These are phyloP conservation scores for Mycogona germanica DNA, from an alignment of 2,888 invertebrate species.

Conservation along the genomic window DNA sequence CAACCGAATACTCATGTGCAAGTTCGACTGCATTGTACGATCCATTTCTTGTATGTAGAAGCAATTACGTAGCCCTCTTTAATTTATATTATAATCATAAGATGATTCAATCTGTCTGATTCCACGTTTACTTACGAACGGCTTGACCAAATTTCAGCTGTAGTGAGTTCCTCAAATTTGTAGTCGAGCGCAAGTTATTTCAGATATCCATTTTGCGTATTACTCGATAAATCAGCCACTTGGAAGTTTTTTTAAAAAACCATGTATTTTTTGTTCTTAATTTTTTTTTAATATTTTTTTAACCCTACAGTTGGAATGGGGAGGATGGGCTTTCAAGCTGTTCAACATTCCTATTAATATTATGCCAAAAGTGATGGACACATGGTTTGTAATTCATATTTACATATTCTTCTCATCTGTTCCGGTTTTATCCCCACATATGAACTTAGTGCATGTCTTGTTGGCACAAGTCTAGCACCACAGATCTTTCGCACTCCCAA, in stretches of 20 bases:
- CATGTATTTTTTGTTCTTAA: conserved; percentile 6
- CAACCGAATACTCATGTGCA: conserved; percentile 81
- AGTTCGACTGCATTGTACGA: conserved; percentile 88
- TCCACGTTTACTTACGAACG: neutral
- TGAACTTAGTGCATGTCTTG: no score
- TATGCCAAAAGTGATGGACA: conserved; percentile 68
- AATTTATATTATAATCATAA: neutral
- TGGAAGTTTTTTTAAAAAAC: no score
- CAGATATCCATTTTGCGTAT: no score
- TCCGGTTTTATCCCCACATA: neutral
- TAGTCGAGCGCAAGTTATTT: no score
- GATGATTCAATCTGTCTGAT: neutral
- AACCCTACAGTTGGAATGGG: conserved; percentile 67
- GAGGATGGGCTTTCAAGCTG: conserved; percentile 52
- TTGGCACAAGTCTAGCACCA: no score
- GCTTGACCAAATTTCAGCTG: neutral
- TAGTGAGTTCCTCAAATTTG: no score
- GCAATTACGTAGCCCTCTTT: neutral
- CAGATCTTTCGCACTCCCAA: no score
- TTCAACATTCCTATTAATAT: conserved; percentile 53
- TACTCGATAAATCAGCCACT: no score
- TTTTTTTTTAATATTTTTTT: conserved; percentile 13
- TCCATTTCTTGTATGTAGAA: conserved; percentile 55
- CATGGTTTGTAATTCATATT: conserved; percentile 33
- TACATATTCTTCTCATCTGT: neutral